Conservation (phyloP, 2,113 vertebrate genomes). For the Trogon surrucura region DNA sequence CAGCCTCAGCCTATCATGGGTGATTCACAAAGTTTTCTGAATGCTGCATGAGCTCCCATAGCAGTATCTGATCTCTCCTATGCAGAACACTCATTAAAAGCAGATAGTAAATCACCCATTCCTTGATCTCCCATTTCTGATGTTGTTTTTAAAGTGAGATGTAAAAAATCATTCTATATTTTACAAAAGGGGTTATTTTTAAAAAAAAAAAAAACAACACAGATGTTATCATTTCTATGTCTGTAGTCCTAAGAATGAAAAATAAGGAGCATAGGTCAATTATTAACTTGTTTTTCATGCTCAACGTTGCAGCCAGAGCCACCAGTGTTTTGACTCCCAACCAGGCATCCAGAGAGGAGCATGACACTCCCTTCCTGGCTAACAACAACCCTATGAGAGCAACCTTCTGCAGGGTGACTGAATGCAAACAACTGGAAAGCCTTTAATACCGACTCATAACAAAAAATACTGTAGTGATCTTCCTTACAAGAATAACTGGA, state of each 20-base stretch:
- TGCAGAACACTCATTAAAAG: background rate
- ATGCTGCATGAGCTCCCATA: background rate
- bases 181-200: background rate
- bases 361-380: background rate
- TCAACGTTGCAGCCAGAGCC: background rate
- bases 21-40: slow-evolving; percentile 48
- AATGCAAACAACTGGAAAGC: background rate
- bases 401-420: background rate
- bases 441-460: background rate
- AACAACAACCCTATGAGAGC: background rate
- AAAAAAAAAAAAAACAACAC: background rate
- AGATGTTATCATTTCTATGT: slow-evolving; percentile 58
- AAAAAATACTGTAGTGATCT: background rate
- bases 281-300: slow-evolving; percentile 55
- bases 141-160: slow-evolving; percentile 33
- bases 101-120: slow-evolving; percentile 23
- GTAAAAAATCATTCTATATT: slow-evolving; percentile 21
- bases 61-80: slow-evolving; percentile 25
- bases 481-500: background rate
- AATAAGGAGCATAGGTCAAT: slow-evolving; percentile 41
- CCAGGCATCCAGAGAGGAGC: background rate
- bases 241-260: slow-evolving; percentile 26
- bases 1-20: background rate
- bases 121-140: slow-evolving; percentile 6
- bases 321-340: background rate